phyloP scores from a whole-genome alignment of 2,797 vertebrate genomes.

The Peromyscus nudipes region DNA sequence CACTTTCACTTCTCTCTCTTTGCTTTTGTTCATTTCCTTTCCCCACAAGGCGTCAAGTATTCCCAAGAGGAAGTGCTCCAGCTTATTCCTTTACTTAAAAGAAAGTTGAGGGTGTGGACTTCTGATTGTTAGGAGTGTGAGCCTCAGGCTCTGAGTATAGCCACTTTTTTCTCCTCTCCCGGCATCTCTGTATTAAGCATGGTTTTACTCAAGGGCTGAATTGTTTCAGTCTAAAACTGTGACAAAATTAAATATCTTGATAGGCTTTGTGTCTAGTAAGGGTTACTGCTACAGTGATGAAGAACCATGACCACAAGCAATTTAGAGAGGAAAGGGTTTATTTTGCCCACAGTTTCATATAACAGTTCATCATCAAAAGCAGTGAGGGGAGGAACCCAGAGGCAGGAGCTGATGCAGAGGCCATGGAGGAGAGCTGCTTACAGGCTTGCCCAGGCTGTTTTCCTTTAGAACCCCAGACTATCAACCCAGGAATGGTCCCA shows the following conservation, averaged over 20 bases:
- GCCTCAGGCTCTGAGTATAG: neutral
- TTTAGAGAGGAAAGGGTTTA: neutral
- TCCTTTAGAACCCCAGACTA: neutral
- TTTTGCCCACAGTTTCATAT: neutral
- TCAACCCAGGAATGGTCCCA: neutral
- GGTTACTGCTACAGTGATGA: neutral
- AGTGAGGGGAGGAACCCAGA: too few species aligned
- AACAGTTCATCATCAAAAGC: neutral
- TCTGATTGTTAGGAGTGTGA: conserved; percentile 29
- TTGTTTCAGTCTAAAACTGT: neutral
- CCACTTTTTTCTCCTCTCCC: neutral
- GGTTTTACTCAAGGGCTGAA: neutral
- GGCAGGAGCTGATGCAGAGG: neutral
- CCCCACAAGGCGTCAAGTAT: neutral
- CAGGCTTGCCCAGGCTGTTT: neutral
- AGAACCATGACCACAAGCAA: neutral
- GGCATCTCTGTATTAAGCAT: neutral
- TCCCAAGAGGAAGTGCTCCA: neutral
- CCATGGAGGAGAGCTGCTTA: too few species aligned
- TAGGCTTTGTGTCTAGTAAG: neutral
- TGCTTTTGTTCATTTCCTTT: neutral
- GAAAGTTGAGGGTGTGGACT: neutral
- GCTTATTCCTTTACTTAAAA: neutral
- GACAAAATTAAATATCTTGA: neutral
- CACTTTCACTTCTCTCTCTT: neutral